Evolutionary conservation across 2,113 vertebrate species (phyloP), one percentile per base, ranked within the genome.

Genomic region (Psephotus haematonotus): DNA sequence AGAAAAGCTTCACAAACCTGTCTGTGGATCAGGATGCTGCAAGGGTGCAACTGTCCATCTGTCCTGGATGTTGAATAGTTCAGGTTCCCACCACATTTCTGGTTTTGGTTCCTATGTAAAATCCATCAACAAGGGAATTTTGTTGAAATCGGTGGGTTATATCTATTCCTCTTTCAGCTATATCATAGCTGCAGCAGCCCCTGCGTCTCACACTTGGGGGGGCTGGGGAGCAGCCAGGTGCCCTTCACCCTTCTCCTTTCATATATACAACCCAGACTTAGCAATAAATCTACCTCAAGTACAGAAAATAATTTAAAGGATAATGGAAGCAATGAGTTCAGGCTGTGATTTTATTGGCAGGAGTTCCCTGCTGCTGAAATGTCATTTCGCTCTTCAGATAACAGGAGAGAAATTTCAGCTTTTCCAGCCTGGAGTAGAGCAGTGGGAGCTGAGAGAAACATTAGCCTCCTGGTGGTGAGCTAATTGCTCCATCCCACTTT

Each of bases 341-440:
- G 90, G 90, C 97, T 96, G 96, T n/a, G 6, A 93, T 96, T 97
- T 96, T 95, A 90, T 69, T 96, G 96, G 92, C 93, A 89, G 86
- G 63, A 90, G 77, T 89, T 96, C 90, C 95, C 96, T 35, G 71
- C 94, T 70, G 92, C 78, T 85, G 76, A 90, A 94, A 96, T 96
- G 90, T 89, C 94, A 37, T 93, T 96, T 95, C 53, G 37, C 89
- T 93, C 88, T 92, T 97, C 35, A 31, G 86, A 84, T 52, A 80
- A 59, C 37, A n/a, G 86, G 60, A 31, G 72, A 49, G 76, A 71
- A 79, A 93, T 82, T 83, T 85, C 75, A 78, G 91, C 72, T 85
- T 72, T 91, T 77, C 79, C 86, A 85, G 92, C 80, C 75, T 8
- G 13, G 69, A 62, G 55, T 14, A 1, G 9, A 94, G 50, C 89